phyloP scores from a whole-genome alignment of 1,140 invertebrate species.

The Microplitis mediator region DNA sequence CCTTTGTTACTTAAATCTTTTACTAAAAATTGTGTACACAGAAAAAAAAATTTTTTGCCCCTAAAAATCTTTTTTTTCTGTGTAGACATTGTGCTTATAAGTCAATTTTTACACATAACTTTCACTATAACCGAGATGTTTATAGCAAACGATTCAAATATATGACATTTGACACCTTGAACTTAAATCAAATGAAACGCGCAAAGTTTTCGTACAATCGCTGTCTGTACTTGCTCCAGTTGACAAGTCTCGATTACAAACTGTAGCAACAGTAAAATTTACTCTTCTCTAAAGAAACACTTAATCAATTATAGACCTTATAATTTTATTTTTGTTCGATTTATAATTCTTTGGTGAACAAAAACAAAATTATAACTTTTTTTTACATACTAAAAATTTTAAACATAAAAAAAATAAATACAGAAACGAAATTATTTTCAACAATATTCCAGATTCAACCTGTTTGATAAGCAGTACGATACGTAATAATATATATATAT shows the following conservation, averaged over 20 bases:
- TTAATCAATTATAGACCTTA: neutral
- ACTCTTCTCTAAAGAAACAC: constrained; percentile 4
- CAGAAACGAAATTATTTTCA: neutral
- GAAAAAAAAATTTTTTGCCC: no score
- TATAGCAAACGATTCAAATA: neutral
- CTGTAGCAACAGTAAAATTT: neutral
- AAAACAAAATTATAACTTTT: no score
- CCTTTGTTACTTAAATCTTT: neutral
- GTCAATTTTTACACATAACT: neutral
- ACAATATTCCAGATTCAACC: neutral
- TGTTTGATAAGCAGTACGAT: neutral
- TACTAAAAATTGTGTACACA: neutral
- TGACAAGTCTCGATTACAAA: neutral
- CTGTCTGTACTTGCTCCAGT: neutral
- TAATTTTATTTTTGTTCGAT: neutral
- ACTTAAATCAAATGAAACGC: neutral
- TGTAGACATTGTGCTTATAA: neutral
- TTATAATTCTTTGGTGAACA: neutral
- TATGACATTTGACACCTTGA: neutral
- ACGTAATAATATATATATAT: neutral
- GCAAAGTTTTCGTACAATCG: neutral
- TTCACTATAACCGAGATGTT: neutral
- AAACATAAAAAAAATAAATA: neutral
- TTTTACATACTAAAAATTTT: neutral
- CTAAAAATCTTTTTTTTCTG: no score